Evolutionary conservation across 2,113 vertebrate genomes (phyloP).

Genomic region (Caloenas nicobarica): DNA sequence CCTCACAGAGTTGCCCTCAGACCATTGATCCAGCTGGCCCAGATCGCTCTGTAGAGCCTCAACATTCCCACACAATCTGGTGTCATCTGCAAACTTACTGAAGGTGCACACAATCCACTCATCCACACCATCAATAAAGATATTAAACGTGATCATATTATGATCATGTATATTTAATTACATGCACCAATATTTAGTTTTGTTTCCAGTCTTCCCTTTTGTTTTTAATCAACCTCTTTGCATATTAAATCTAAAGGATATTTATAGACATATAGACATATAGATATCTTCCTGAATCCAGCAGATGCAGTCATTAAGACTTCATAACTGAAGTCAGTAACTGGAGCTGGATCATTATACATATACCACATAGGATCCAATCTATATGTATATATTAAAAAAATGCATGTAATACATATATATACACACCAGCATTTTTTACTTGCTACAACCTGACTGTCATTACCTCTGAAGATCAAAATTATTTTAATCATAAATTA

Average conservation of each 20-base stretch:
- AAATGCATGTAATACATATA: neutral
- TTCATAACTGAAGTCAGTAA: neutral
- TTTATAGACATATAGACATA: neutral
- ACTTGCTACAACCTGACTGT: neutral
- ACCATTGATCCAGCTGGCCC: too few species aligned
- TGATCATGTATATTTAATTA: neutral
- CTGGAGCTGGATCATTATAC: neutral
- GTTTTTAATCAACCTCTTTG: neutral
- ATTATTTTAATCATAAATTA: neutral
- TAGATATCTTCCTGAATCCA: neutral
- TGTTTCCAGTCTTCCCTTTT: neutral
- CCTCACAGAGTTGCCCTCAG: too few species aligned
- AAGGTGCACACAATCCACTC: too few species aligned
- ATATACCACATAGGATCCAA: neutral
- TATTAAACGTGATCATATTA: neutral
- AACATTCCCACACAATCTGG: too few species aligned
- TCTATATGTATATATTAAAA: neutral
- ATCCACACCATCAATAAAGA: too few species aligned
- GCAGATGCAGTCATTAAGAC: neutral
- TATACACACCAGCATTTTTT: neutral
- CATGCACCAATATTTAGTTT: neutral
- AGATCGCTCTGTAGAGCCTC: too few species aligned
- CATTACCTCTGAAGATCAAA: neutral
- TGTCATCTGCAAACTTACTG: too few species aligned
- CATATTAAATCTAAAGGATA: neutral